A percentile compares a stretch with the other conserved stretches of the same genome.
phyloP scores from a whole-genome alignment of 1,140 invertebrate species.

The Helicoverpa zea region DNA sequence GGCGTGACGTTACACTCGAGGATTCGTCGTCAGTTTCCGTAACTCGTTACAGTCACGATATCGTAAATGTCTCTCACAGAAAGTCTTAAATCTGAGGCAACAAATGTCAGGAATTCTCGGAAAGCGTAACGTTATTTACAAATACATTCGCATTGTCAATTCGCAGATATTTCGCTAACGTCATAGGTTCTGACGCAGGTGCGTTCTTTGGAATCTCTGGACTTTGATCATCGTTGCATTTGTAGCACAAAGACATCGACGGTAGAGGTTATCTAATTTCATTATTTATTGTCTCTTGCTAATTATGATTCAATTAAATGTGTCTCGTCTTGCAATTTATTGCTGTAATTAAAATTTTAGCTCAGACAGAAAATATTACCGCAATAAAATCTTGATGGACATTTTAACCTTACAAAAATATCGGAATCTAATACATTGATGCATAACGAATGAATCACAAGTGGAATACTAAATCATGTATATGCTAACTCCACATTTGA shows the following conservation, averaged over 20 bases:
- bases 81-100: slow-evolving; percentile 18
- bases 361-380: no score
- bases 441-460: no score
- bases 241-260: background rate
- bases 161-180: slow-evolving; percentile 35
- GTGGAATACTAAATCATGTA: no score
- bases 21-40: slow-evolving; percentile 27
- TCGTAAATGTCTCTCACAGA: slow-evolving; percentile 19
- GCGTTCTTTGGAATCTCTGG: slow-evolving; percentile 1
- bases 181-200: slow-evolving; percentile 26
- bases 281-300: no score
- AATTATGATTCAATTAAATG: no score
- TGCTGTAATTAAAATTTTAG: no score
- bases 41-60: slow-evolving; percentile 11
- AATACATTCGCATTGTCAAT: slow-evolving; percentile 40
- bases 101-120: slow-evolving; percentile 20
- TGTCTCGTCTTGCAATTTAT: no score
- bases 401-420: no score
- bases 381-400: no score
- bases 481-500: no score
- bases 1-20: background rate
- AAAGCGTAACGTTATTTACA: slow-evolving; percentile 37
- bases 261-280: no score
- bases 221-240: background rate
- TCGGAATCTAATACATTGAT: no score